Conservation (phyloP, 2,888 invertebrate genomes). For the Desoria tigrina region DNA sequence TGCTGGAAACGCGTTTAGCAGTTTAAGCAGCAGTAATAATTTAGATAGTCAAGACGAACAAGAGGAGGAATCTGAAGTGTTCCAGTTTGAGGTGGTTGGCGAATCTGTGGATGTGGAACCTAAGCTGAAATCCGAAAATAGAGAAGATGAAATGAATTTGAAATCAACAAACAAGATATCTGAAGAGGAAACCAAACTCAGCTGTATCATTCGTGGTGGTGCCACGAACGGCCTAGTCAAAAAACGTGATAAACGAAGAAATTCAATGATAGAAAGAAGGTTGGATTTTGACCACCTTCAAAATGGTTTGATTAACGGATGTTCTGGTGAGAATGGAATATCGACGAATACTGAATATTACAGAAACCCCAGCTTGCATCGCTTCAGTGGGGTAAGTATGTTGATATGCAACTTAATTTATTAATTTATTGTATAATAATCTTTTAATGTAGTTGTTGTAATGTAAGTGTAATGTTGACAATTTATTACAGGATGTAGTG, state of each 20-base stretch:
- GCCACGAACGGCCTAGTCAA: too few relatives aligned
- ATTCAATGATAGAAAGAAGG: conserved; percentile 46
- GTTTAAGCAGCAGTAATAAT: conserved; percentile 10
- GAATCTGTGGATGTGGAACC: not conserved
- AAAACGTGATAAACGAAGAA: conserved; percentile 33
- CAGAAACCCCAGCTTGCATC: conserved; percentile 62
- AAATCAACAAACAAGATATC: not conserved
- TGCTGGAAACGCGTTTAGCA: not conserved
- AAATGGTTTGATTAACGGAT: not conserved
- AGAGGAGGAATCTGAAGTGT: conserved; percentile 15
- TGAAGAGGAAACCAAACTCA: not conserved
- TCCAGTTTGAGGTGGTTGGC: conserved; percentile 24
- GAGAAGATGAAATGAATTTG: too few relatives aligned
- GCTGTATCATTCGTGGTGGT: not conserved
- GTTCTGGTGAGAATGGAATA: not conserved
- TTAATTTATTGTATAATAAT: not conserved
- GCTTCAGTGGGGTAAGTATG: conserved; percentile 54
- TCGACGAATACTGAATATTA: conserved; percentile 30
- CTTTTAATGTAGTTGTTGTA: too few relatives aligned
- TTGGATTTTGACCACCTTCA: not conserved
- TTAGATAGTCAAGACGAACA: conserved; percentile 12
- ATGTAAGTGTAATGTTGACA: too few relatives aligned
- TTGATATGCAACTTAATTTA: not conserved
- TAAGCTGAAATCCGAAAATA: not conserved
- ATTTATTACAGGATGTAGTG: too few relatives aligned